Base-by-base conservation (phyloP, 1,140 invertebrate genomes). In the Drosophila nasuta region DNA sequence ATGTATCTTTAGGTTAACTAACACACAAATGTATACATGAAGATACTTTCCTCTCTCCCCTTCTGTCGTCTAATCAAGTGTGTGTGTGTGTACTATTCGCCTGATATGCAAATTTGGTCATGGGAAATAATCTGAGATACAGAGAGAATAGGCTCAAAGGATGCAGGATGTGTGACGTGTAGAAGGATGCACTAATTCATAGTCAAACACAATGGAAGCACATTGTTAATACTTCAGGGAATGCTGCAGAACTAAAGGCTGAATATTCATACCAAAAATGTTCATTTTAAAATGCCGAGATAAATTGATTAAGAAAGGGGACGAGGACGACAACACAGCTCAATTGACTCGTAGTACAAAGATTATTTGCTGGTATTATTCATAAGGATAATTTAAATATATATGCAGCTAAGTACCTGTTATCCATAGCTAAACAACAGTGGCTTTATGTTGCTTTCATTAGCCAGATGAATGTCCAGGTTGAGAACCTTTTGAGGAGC, bases 181-280 rank as follows among this genome's bases (percentile, higher is more conserved):
- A 67, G 49, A 69, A 78, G 69, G 79, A 78, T 75, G 60, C 79
- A 78, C 77, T 69, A 80, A 82, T 82, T 82, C 67, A 82, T 82
- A 60, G 7, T 15, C 1, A 41, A 20, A 45, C 15, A 70, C 49
- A 38, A 62, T 52, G 5, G 33, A 41, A 15, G 30, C 35, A 51
- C 11, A 35, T 49, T 49, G 30, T 15, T 52, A 52, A 7, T 13
- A 38, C 35, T 38, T 10, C 10, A 30, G 11, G 5, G 25, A 13
- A 52, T 13, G 11, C 6, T 7, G 35, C n/a, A 43, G 5, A 4
- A 13, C 41, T 13, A 43, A 13, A 13, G 41, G 13, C 41, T 43
- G n/a, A 43, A 43, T 43, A 43, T 43, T 43, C n/a, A 43, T 7
- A 43, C 5, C 3, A 41, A 41, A 41, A 41, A 10, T 41, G 38